Evolutionary conservation across 2,888 invertebrate genomes (phyloP).

Genomic region (Spisula subtruncata): DNA sequence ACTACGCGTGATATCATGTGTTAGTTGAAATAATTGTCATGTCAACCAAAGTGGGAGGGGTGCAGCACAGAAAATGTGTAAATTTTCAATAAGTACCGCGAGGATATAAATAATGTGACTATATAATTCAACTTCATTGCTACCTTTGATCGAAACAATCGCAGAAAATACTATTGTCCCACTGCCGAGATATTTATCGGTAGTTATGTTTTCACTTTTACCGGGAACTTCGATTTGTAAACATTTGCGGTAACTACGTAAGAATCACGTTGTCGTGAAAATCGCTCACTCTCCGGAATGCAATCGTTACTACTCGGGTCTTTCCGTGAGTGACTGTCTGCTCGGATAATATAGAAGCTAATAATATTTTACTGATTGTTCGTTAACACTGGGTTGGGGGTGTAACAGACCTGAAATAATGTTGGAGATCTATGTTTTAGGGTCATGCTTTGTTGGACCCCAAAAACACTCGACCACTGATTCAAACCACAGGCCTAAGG

Average conservation of each 20-base stretch:
- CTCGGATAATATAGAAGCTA: no score
- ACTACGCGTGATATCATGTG: not conserved
- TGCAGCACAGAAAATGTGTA: not conserved
- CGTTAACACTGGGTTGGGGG: no score
- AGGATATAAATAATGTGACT: not conserved
- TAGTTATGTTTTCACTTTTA: constrained; percentile 19
- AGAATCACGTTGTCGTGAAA: not conserved
- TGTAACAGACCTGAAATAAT: no score
- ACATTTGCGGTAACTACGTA: constrained; percentile 36
- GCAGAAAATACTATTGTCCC: not conserved
- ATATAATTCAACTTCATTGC: not conserved
- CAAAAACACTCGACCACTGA: no score
- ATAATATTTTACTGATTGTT: no score
- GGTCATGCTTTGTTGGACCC: no score
- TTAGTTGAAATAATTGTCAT: not conserved
- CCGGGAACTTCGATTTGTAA: constrained; percentile 48
- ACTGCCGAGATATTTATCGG: not conserved
- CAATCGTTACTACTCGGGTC: no score
- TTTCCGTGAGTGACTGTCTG: no score
- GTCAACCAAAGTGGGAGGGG: constrained; percentile 17
- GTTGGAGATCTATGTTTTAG: no score
- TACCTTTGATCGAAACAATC: constrained; percentile 3
- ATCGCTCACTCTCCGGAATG: not conserved
- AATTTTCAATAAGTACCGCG: not conserved
- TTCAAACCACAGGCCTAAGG: no score